phyloP scores from a whole-genome alignment of 2,113 vertebrate species.

The Cavia porcellus region DNA sequence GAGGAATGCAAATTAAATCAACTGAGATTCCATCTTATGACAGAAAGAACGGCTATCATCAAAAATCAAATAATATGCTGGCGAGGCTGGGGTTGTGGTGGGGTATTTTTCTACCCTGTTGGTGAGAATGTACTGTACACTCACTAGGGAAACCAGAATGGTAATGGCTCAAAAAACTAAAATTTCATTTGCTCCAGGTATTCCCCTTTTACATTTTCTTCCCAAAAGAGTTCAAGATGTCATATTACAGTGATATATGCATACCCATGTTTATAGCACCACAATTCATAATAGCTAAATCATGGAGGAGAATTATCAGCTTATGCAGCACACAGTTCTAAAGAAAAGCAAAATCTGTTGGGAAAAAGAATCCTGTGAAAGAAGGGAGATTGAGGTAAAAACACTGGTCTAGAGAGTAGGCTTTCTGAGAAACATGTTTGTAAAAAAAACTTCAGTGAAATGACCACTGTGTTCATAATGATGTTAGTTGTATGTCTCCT shows the following conservation, averaged over 20 bases:
- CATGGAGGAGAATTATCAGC: not conserved
- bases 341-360: conserved; percentile 46
- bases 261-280: not conserved
- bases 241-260: not conserved
- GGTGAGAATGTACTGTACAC: not conserved
- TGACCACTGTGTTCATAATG: not conserved
- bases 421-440: not conserved
- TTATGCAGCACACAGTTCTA: not conserved
- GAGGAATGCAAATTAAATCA: not conserved
- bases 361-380: not conserved
- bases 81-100: not conserved
- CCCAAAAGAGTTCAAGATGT: not conserved
- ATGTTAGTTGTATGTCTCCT: not conserved
- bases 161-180: not conserved
- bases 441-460: not conserved
- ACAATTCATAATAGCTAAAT: not conserved
- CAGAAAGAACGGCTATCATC: not conserved
- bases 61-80: not conserved
- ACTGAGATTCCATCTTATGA: not conserved
- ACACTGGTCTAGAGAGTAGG: not conserved
- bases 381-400: conserved; percentile 44
- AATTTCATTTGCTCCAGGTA: not conserved
- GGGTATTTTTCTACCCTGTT: not conserved
- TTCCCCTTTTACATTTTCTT: not conserved
- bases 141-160: not conserved